Percentiles rank a stretch among this genome's conserved stretches.
Conservation (phyloP, 2,797 vertebrate genomes). For the Anas capensis region DNA sequence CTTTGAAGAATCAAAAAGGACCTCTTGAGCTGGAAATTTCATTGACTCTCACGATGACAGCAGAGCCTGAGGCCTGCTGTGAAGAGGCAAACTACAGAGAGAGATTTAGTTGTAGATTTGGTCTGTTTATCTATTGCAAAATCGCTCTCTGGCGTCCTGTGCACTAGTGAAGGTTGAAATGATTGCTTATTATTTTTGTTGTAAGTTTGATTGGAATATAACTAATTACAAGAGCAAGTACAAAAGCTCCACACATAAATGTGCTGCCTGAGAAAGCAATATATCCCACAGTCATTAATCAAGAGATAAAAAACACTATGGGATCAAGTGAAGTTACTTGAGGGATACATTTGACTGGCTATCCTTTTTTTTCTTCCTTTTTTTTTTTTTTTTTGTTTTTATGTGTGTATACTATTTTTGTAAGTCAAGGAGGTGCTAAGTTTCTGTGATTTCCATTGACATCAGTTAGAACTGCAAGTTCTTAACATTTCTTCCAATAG, state of each 20-base stretch:
- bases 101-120: slow-evolving; percentile 21
- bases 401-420: neutral
- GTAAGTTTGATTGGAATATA: slow-evolving; percentile 71
- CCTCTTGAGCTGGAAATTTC: slow-evolving; percentile 28
- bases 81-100: slow-evolving; percentile 16
- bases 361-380: neutral
- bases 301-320: slow-evolving; percentile 33
- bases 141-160: slow-evolving; percentile 53
- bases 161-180: slow-evolving; percentile 49
- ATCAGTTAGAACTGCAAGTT: neutral
- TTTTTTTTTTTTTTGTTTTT: neutral
- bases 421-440: neutral
- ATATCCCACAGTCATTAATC: slow-evolving; percentile 42
- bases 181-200: slow-evolving; percentile 74
- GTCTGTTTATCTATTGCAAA: slow-evolving; percentile 49
- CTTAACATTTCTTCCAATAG: neutral
- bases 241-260: slow-evolving; percentile 18
- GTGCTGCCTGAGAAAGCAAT: slow-evolving; percentile 30
- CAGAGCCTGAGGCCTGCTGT: slow-evolving; percentile 33
- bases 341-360: neutral
- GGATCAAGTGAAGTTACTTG: neutral
- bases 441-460: neutral
- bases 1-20: slow-evolving; percentile 41
- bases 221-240: slow-evolving; percentile 55
- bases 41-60: slow-evolving; percentile 37